phyloP scores from a whole-genome alignment of 2,888 invertebrate species.

The Tachystola acroxantha region DNA sequence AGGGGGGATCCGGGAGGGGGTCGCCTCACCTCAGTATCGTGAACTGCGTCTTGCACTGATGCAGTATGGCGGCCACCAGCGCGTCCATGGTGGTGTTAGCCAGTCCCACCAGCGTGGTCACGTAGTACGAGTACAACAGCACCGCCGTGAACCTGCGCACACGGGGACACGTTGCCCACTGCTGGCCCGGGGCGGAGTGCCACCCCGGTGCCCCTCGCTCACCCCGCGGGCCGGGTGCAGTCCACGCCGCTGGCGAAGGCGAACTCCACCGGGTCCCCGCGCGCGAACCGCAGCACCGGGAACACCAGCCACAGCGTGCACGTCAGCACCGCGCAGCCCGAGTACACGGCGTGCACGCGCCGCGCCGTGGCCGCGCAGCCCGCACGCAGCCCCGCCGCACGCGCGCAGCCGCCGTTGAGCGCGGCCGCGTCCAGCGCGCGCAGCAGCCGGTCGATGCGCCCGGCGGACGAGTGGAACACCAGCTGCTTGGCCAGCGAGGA shows the following conservation, averaged over 20 bases:
- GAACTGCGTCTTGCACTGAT: slow-evolving; percentile 55
- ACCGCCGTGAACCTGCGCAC: slow-evolving; percentile 42
- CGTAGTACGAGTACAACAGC: slow-evolving; percentile 56
- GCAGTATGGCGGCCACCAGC: slow-evolving; percentile 56
- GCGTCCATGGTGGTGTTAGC: slow-evolving; percentile 73
- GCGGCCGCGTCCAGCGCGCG: slow-evolving; percentile 12
- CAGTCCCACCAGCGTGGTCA: slow-evolving; percentile 59
- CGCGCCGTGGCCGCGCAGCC: slow-evolving; percentile 19
- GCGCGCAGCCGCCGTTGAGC: slow-evolving; percentile 22
- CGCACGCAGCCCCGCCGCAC: slow-evolving; percentile 17
- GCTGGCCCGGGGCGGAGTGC: not conserved
- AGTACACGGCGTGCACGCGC: slow-evolving; percentile 18
- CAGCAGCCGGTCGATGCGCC: slow-evolving; percentile 29
- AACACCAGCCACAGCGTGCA: slow-evolving; percentile 54
- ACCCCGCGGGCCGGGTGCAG: slow-evolving; percentile 19
- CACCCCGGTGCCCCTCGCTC: too few species aligned
- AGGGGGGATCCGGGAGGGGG: too few species aligned
- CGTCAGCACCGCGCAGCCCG: slow-evolving; percentile 48
- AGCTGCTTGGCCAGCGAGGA: slow-evolving; percentile 60
- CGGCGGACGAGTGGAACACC: slow-evolving; percentile 39
- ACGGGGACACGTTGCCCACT: not conserved
- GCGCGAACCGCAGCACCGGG: slow-evolving; percentile 31
- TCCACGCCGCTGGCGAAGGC: slow-evolving; percentile 28
- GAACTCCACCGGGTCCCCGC: slow-evolving; percentile 34
- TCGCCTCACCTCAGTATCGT: slow-evolving; percentile 42